phyloP scores from a whole-genome alignment of 2,888 invertebrate species.

The Microctonus hyperodae region DNA sequence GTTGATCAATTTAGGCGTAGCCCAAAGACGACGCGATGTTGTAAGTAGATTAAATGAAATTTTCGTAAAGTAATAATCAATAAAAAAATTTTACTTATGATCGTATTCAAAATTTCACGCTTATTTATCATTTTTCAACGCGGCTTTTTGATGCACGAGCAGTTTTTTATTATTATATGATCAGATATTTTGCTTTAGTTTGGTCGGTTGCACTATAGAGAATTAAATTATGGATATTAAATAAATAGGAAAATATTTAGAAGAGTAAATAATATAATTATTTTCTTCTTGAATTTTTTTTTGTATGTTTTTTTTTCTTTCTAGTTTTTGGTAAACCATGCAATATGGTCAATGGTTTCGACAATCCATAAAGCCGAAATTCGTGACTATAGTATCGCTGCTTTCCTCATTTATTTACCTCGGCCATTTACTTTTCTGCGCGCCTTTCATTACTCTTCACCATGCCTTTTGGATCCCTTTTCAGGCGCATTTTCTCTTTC shows the following conservation, averaged over 20 bases:
- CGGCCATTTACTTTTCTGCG: slow-evolving; percentile 20
- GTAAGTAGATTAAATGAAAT: slow-evolving; percentile 50
- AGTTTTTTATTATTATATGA: slow-evolving; percentile 8
- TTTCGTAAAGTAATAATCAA: slow-evolving; percentile 20
- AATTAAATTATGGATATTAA: neutral
- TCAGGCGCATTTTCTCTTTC: slow-evolving; percentile 28
- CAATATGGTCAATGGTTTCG: neutral
- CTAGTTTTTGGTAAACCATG: neutral
- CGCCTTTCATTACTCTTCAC: neutral
- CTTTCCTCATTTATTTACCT: slow-evolving; percentile 6
- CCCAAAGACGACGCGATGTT: slow-evolving; percentile 53
- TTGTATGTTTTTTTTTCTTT: neutral
- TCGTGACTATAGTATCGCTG: slow-evolving; percentile 9
- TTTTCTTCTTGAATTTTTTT: neutral
- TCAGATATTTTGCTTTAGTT: no score
- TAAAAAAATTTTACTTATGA: slow-evolving; percentile 20
- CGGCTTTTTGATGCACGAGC: slow-evolving; percentile 39
- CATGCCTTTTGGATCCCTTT: slow-evolving; percentile 31
- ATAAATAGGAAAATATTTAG: neutral
- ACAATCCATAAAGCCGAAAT: slow-evolving; percentile 16
- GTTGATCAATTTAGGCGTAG: slow-evolving; percentile 57
- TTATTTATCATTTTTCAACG: neutral
- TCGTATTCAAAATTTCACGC: slow-evolving; percentile 3
- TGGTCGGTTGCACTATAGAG: no score
- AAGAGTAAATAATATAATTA: neutral